phyloP scores from a whole-genome alignment of 1,140 invertebrate species.

The Pissodes strobi region DNA sequence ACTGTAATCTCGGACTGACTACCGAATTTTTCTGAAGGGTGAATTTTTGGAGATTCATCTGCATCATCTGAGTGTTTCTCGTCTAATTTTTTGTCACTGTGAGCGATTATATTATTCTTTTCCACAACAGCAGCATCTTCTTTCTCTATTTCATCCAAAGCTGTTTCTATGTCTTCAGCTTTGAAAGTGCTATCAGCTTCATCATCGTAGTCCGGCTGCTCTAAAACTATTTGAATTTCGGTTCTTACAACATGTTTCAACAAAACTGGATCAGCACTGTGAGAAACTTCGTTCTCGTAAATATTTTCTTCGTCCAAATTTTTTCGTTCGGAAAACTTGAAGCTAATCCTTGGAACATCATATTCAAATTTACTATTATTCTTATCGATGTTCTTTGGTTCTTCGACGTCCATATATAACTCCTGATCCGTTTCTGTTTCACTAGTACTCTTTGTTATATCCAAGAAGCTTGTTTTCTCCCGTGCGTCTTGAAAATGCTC shows the following conservation, averaged over 20 bases:
- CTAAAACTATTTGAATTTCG: conserved; percentile 39
- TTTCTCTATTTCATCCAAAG: conserved; percentile 4
- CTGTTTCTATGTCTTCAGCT: background rate
- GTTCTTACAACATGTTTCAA: conserved; percentile 29
- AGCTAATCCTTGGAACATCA: conserved; percentile 53
- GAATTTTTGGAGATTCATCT: conserved; percentile 21
- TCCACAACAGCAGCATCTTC: background rate
- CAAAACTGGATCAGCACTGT: conserved; percentile 15
- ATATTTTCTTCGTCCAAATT: conserved; percentile 30
- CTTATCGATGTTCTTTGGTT: conserved; percentile 32
- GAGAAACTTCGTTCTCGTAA: conserved; percentile 32
- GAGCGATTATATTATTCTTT: no score
- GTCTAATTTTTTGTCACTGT: background rate
- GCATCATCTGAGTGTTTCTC: background rate
- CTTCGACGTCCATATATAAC: conserved; percentile 43
- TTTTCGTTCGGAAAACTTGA: conserved; percentile 49
- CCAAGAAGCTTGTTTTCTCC: conserved; percentile 30
- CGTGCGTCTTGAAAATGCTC: conserved; percentile 42
- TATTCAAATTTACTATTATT: conserved; percentile 45
- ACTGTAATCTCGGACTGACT: conserved; percentile 33
- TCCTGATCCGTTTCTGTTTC: conserved; percentile 38
- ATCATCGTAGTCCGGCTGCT: conserved; percentile 12
- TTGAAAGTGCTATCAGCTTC: background rate
- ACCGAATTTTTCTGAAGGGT: conserved; percentile 32
- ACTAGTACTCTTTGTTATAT: conserved; percentile 13